Evolutionary conservation across 2,113 vertebrate species (phyloP).

Genomic region (Himantopus leucocephalus): DNA sequence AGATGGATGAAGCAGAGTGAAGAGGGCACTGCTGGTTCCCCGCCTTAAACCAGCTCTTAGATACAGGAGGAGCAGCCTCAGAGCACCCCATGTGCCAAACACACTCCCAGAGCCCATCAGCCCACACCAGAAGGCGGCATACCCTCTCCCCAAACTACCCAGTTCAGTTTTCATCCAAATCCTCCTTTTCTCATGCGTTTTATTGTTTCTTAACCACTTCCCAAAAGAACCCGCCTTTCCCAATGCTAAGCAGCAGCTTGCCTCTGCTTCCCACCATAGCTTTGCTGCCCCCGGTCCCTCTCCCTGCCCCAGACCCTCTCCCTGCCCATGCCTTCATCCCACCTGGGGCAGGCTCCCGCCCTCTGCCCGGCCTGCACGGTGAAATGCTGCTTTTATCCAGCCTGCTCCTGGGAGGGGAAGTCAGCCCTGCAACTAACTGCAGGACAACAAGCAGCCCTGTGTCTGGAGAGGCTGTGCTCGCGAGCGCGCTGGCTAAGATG

Average conservation of each 20-base stretch:
- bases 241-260: neutral
- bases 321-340: neutral
- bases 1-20: neutral
- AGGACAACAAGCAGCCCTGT: conserved; percentile 68
- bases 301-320: neutral
- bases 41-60: neutral
- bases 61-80: neutral
- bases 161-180: neutral
- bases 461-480: neutral
- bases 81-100: neutral
- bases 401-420: neutral
- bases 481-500: neutral
- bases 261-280: neutral
- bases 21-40: neutral
- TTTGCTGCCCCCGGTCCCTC: rapidly evolving
- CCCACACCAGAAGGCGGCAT: neutral
- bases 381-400: conserved; percentile 1
- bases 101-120: neutral
- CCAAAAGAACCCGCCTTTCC: neutral
- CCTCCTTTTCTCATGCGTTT: neutral
- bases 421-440: conserved; percentile 42
- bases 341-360: neutral
- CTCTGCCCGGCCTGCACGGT: neutral
- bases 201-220: neutral
- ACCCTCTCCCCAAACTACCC: neutral